These are phyloP conservation scores for Bruchidius siliquastri DNA, from an alignment of 2,888 invertebrate species.

Conservation along the genomic window DNA sequence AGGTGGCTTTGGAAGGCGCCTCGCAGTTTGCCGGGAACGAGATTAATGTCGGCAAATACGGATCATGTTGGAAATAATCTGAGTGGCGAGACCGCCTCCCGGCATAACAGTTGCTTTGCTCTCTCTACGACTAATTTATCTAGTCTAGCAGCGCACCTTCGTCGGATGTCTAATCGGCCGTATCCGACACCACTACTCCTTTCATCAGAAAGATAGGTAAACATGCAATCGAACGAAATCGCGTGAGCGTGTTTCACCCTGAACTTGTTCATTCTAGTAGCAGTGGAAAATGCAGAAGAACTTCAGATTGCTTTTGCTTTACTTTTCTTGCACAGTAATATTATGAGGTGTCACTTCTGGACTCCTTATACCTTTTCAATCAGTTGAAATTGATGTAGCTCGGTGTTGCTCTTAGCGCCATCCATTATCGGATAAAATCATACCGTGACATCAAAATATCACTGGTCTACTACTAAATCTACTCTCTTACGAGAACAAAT, in stretches of 20 bases:
- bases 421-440: too few relatives aligned
- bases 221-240: background rate
- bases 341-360: too few relatives aligned
- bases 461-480: too few relatives aligned
- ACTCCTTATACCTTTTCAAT: too few relatives aligned
- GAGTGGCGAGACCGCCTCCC: background rate
- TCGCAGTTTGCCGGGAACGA: background rate
- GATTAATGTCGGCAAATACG: background rate
- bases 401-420: too few relatives aligned
- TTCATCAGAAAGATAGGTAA: background rate
- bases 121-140: background rate
- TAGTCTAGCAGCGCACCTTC: background rate
- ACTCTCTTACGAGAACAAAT: too few relatives aligned
- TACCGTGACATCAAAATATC: too few relatives aligned
- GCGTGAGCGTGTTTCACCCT: background rate
- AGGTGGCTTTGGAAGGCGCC: background rate
- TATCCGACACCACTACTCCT: background rate
- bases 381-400: too few relatives aligned
- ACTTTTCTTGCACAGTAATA: too few relatives aligned
- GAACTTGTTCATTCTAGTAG: background rate
- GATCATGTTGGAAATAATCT: background rate
- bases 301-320: too few relatives aligned
- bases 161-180: background rate
- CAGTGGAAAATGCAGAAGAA: too few relatives aligned
- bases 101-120: background rate